Evolutionary conservation across 2,888 invertebrate genomes (phyloP), one percentile per base, ranked within the genome.

Genomic region (Dastarcus helophoroides): DNA sequence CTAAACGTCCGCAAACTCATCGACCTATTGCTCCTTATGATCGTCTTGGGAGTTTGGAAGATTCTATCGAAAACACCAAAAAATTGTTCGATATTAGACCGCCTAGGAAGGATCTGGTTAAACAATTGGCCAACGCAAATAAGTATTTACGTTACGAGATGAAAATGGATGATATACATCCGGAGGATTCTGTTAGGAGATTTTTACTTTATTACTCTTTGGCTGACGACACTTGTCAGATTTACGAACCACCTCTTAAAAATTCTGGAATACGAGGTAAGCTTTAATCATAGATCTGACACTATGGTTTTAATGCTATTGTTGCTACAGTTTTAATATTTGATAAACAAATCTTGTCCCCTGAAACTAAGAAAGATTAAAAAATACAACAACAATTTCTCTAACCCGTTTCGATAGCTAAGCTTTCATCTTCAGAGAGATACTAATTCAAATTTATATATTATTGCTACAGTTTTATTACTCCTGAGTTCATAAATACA

Each of bases 191-290:
- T 15, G 73, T 73, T 2, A 70, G 90, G 15, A 65, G 73, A 41
- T 90, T 90, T 54, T 67, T 86, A 19, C 53, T 90, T 19, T 70
- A 76, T 3, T 89, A 85, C 60, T 73, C 73, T 33, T 65, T 89
- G 22, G 73, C 76, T 3, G 80, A 86, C 45, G 81, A 85, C 30
- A 74, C 73, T 37, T 71, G 86, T 46, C 69, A 71, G 43, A 79
- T 90, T 33, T 71, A 69, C 33, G 90, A 90, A 57, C 67, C 79
- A 3, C 70, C 72, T 2, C 71, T 74, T 9, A 63, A 68, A 14
- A 85, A 84, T 61, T 81, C 82, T 0, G 89, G 89, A 23, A 76
- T 82, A 39, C 53, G 65, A 9, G 53, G 48, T 49, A 39, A 31
- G 24, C 22, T 3, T 22, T 26, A 6, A 13, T 26, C 22, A 7